Evolutionary conservation across 2,113 vertebrate species (phyloP), one percentile per base, ranked within the genome.

Genomic region (Leucopsar rothschildi): DNA sequence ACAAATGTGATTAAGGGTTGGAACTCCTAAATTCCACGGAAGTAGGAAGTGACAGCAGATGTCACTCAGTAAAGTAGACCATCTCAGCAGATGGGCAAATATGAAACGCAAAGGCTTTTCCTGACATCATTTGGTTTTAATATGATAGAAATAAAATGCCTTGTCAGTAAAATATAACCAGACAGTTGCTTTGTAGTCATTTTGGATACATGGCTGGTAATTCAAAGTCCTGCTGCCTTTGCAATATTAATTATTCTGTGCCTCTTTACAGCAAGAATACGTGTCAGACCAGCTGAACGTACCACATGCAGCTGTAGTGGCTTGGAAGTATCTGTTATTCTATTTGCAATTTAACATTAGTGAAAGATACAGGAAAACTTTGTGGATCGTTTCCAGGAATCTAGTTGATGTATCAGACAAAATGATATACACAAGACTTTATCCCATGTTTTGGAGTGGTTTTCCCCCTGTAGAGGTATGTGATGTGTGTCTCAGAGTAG

Each of bases 81-180:
- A 90, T 88, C 92, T 90, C 73, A 95, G 91, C 97, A 97, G 97
- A 97, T 97, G 98, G 97, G 65, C 92, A 86, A 77, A 97, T 90
- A 88, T 92, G 89, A 97, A 96, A 97, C 2, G 75, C 92, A 95
- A 93, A 96, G 91, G 82, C 92, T 95, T 97, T 97, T 87, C 94
- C 92, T 96, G 68, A 90, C 87, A 96, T 98, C 85, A 75, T 96
- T 98, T 95, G n/a, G 82, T 94, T 98, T 97, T 97, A 97, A 96
- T 90, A 86, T 33, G 80, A 88, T 95, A 90, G 96, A 82, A 84
- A 96, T 96, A 94, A 97, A 96, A 68, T 94, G 92, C 90, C 71
- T 47, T 89, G 84, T 96, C 92, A 92, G 82, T 97, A 92, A 96
- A 94, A 96, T 59, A 88, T 82, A 97, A 92, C 92, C 94, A 96